A percentile compares a stretch with the other conserved stretches of the same genome.
phyloP scores from a whole-genome alignment of 1,140 invertebrate species.

The Agrilus planipennis region DNA sequence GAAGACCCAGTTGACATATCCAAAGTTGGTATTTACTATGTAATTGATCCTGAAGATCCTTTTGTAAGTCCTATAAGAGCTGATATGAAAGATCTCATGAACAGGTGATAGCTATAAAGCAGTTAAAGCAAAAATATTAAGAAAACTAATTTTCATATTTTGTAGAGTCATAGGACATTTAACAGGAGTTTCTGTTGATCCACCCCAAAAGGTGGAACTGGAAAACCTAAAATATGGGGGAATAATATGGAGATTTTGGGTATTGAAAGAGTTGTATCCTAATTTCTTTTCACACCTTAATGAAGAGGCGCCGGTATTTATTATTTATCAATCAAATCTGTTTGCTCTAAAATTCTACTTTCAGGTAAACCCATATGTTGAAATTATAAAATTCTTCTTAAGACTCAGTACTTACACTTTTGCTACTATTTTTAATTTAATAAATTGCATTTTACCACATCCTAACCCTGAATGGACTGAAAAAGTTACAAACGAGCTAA shows the following conservation, averaged over 20 bases:
- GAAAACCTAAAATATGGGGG: conserved; percentile 48
- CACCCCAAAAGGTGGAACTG: conserved; percentile 36
- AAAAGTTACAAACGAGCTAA: conserved; percentile 44
- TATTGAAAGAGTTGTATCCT: conserved; percentile 47
- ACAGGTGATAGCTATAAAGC: conserved; percentile 2
- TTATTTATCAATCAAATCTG: not conserved
- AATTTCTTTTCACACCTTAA: conserved; percentile 50
- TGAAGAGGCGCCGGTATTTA: conserved; percentile 38
- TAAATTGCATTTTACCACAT: conserved; percentile 49
- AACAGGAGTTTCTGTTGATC: conserved; percentile 12
- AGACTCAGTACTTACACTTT: conserved; percentile 48
- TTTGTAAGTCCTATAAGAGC: conserved; percentile 51
- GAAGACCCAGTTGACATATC: conserved; percentile 47
- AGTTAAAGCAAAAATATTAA: too few species aligned
- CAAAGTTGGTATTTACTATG: conserved; percentile 65
- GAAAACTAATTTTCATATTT: conserved; percentile 3
- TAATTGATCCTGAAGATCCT: conserved; percentile 54
- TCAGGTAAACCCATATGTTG: conserved; percentile 36
- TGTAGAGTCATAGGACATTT: conserved; percentile 22
- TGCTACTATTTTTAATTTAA: conserved; percentile 52
- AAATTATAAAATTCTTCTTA: conserved; percentile 43
- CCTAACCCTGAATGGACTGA: conserved; percentile 51
- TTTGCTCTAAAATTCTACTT: not conserved
- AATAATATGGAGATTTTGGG: conserved; percentile 61
- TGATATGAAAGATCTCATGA: not conserved